Base-by-base conservation (phyloP, 2,888 invertebrate species). In the Heteropelma amictum region DNA sequence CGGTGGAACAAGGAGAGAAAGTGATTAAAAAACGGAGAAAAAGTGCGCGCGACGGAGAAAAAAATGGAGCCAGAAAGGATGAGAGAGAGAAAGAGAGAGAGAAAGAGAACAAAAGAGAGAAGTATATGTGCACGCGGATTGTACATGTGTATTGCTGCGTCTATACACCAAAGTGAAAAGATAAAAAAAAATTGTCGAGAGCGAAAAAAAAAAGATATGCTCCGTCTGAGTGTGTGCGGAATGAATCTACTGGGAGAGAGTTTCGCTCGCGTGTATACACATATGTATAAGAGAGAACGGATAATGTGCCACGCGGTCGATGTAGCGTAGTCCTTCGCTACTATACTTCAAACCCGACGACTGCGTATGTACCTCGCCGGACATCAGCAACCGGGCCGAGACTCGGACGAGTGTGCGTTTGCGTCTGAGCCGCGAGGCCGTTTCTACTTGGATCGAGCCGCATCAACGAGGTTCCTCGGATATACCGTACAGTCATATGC, bases 301-400 rank as follows among this genome's bases (percentile, higher is more conserved):
- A 76, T 76, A 76, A 76, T 68, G 68, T 58, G 72, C 76, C 76
- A 77, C 77, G 76, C 79, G 73, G 79, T 77, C 71, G 73, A 68
- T 69, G 67, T 72, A 76, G 76, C 64, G 67, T 67, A 51, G 71
- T 71, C 65, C 45, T 71, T 73, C 40, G 51, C 56, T 71, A 63
- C 72, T 71, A 69, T 63, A n/a, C n/a, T n/a, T n/a, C n/a, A n/a
- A 72, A 47, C 47, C 72, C 63, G 51, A 53, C 64, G 67, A 64
- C 63, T 53, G n/a, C n/a, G n/a, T n/a, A n/a, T n/a, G 54, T 42
- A 69, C 67, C 60, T 58, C 17, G 47, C 19, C 42, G 19, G 38
- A 33, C 42, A 53, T 45, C 54, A 17, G 33, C 51, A n/a, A 19
- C 28, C 21, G 6, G 23, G 21, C 58, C 35, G 49, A 10, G 38